These are phyloP conservation scores for Chamaetylas fuelleborni DNA, from an alignment of 2,113 vertebrate genomes.

Conservation along the genomic window DNA sequence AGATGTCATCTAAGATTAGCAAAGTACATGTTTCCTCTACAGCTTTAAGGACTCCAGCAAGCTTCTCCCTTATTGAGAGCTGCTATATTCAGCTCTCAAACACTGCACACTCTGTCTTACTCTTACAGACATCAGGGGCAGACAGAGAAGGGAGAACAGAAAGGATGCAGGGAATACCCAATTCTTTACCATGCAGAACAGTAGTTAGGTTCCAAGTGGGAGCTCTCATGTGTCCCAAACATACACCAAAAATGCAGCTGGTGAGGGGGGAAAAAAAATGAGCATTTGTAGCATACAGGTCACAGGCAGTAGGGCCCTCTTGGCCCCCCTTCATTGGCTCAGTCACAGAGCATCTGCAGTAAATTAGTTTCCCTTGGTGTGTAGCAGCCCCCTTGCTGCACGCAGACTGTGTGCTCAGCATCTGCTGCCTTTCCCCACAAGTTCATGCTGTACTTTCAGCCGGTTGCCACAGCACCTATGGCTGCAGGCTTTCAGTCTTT, in stretches of 20 bases:
- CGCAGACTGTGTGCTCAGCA: not conserved
- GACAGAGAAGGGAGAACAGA: not conserved
- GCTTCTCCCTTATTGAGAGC: not conserved
- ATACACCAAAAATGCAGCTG: not conserved
- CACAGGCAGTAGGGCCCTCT: not conserved
- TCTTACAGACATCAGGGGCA: not conserved
- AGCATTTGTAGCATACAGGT: not conserved
- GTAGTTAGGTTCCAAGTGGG: not conserved
- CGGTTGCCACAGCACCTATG: not conserved
- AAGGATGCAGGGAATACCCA: not conserved
- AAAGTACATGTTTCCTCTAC: not conserved
- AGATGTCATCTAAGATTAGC: not conserved
- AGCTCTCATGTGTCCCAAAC: not conserved
- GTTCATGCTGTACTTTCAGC: not conserved
- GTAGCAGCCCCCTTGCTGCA: not conserved
- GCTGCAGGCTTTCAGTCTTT: not conserved
- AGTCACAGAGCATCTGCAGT: slow-evolving; percentile 21
- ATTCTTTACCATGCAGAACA: not conserved
- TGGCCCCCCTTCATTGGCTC: not conserved
- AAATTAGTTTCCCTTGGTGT: not conserved
- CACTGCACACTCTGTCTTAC: not conserved
- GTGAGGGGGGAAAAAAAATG: rapidly evolving
- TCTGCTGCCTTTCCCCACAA: slow-evolving; percentile 6
- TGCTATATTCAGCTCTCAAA: not conserved
- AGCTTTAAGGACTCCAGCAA: not conserved